phyloP scores from a whole-genome alignment of 2,888 invertebrate species.

The Muscina levida region DNA sequence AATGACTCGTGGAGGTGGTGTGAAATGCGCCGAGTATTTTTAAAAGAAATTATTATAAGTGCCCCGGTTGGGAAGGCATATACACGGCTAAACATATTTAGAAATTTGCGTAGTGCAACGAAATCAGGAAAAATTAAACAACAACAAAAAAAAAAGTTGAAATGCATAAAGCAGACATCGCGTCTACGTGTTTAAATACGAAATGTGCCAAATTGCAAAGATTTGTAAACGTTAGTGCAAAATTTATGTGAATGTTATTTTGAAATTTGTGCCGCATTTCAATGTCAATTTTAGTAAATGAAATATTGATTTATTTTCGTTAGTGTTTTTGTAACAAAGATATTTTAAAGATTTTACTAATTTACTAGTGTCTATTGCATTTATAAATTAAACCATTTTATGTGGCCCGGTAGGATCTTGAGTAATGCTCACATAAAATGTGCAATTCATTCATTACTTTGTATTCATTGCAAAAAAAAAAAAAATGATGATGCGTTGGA shows the following conservation, averaged over 20 bases:
- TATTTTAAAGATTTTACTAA: too few relatives aligned
- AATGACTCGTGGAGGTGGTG: not conserved
- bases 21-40: constrained; percentile 4
- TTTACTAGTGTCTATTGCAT: constrained; percentile 8
- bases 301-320: too few relatives aligned
- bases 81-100: too few relatives aligned
- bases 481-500: not conserved
- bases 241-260: not conserved
- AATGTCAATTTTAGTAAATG: constrained; percentile 22
- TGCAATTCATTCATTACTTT: constrained; percentile 47
- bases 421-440: constrained; percentile 19
- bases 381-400: constrained; percentile 44
- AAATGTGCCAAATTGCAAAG: not conserved
- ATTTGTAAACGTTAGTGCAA: not conserved
- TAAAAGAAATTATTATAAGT: too few relatives aligned
- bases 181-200: constrained; percentile 49
- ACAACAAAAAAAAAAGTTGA: constrained; percentile 31
- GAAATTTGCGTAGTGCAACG: not conserved
- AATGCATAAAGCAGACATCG: constrained; percentile 59
- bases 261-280: constrained; percentile 5
- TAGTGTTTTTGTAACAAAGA: too few relatives aligned
- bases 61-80: too few relatives aligned
- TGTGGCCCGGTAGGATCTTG: not conserved
- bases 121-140: constrained; percentile 13
- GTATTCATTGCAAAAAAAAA: not conserved